Base-by-base conservation (phyloP, 2,888 invertebrate species). In the Hirtodrosophila alboralis region DNA sequence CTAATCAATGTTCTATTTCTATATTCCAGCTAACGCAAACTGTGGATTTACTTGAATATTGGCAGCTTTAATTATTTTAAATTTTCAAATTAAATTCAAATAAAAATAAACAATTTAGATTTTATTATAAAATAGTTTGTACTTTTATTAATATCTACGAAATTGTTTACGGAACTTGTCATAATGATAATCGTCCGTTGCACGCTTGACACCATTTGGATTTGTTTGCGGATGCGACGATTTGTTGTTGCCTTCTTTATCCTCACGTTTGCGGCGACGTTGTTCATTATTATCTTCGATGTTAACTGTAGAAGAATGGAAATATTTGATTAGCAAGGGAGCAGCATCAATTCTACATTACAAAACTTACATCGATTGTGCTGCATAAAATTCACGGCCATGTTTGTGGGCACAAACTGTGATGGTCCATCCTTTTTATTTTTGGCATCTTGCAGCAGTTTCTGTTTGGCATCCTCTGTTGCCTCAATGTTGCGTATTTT, bases 401-500 rank as follows among this genome's bases (percentile, higher is more conserved):
- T 97, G 89, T 99, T 98, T 10, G 97, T 97, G 0, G 98, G 98
- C 0, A 98, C 98, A 93, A 98, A 98, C 75, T 96, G 96, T 0
- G 98, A 97, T 0, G 97, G 97, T 0, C 95, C 95, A 90, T 98
- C 97, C 87, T 97, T 97, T 90, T 97, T 97, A 81, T 95, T 96
- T 87, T 96, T 95, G 58, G 96, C 93, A 78, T 98, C 98, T 92
- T 95, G 95, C 13, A 99, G 88, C 27, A 99, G 91, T 90, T 95
- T 96, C 89, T 98, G 94, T 91, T 99, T 99, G 0, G 99, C 98
- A 87, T 98, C 98, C 91, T 99, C 99, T 0, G 99, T 99, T 0
- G 98, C 98, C 92, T 99, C 98, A 76, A 99, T 99, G 90, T 99
- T 99, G 87, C 95, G 95, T 66, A 99, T 99, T 92, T 99, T 98